phyloP scores from a whole-genome alignment of 2,113 vertebrate genomes.

The Strigops habroptila region DNA sequence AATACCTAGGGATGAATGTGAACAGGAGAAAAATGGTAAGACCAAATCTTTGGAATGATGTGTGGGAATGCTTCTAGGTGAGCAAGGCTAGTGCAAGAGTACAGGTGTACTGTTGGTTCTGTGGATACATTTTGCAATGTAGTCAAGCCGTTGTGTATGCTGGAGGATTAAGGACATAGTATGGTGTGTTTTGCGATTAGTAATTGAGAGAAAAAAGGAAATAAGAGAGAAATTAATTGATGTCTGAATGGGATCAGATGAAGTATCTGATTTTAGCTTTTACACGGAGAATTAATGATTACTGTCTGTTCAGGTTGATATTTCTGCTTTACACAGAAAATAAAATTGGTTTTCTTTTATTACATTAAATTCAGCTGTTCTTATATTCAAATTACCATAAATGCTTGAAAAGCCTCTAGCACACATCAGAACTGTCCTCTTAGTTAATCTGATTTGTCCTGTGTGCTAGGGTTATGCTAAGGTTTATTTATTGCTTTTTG shows the following conservation, averaged over 20 bases:
- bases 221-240: not conserved
- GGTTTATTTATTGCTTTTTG: not conserved
- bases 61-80: not conserved
- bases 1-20: not conserved
- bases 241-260: not conserved
- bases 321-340: not conserved
- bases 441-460: not conserved
- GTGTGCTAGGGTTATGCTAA: not conserved
- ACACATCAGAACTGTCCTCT: not conserved
- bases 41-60: not conserved
- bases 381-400: not conserved
- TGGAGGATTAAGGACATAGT: not conserved
- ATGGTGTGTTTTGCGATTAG: not conserved
- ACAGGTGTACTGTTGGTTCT: not conserved
- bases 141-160: not conserved
- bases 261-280: not conserved
- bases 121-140: not conserved
- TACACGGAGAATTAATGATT: not conserved
- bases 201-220: not conserved
- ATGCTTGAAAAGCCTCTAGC: not conserved
- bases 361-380: not conserved
- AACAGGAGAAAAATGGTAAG: not conserved
- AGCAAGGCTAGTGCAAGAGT: not conserved
- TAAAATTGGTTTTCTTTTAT: not conserved
- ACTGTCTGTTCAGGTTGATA: not conserved